phyloP scores from a whole-genome alignment of 2,113 vertebrate species.

The Lethenteron camtschaticum region DNA sequence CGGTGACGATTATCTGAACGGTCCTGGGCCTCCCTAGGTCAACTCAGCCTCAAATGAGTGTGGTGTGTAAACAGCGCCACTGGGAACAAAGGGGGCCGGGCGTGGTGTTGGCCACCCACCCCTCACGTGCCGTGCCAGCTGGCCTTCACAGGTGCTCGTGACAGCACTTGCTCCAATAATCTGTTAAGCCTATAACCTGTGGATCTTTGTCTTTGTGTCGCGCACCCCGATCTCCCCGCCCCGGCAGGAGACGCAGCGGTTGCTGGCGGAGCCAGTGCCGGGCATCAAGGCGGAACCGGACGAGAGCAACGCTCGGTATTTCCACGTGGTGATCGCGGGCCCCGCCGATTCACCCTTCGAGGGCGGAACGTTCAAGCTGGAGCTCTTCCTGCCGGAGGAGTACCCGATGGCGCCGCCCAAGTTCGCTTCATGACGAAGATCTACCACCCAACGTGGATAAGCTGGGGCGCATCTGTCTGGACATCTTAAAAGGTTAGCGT shows the following conservation, averaged over 20 bases:
- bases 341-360: not conserved
- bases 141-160: too few relatives aligned
- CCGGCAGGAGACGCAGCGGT: not conserved
- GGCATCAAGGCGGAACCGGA: slow-evolving; percentile 7
- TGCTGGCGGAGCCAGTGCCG: not conserved
- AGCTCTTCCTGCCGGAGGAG: slow-evolving; percentile 9
- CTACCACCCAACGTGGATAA: slow-evolving; percentile 9
- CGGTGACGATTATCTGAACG: too few relatives aligned
- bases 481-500: slow-evolving; percentile 7
- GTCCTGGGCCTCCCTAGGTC: too few relatives aligned
- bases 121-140: too few relatives aligned
- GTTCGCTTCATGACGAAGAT: slow-evolving; percentile 9
- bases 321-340: not conserved
- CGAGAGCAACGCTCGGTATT: not conserved
- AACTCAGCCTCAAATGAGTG: too few relatives aligned
- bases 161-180: too few relatives aligned
- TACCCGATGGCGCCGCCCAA: slow-evolving; percentile 8
- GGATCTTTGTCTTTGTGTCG: too few relatives aligned
- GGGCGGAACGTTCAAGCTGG: not conserved
- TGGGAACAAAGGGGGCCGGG: too few relatives aligned
- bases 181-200: too few relatives aligned
- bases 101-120: too few relatives aligned
- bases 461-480: slow-evolving; percentile 8
- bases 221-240: too few relatives aligned
- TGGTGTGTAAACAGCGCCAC: too few relatives aligned